Base-by-base conservation (phyloP, 2,888 invertebrate species). In the Ecliptopera silaceata region DNA sequence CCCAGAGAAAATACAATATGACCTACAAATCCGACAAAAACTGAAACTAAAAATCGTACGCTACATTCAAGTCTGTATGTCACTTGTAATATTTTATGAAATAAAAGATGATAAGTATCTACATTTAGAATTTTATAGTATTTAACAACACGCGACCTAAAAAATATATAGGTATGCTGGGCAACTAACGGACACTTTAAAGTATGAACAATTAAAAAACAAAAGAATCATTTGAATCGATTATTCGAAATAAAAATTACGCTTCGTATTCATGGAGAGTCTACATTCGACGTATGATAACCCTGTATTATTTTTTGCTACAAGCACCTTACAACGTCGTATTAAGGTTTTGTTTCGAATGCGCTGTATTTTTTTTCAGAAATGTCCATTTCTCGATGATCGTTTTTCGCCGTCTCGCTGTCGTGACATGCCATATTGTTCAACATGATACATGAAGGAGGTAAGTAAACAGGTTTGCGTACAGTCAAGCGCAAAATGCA, bases 351-450 rank as follows among this genome's bases (percentile, higher is more conserved):
- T 71, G 68, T 76, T 72, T 74, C 59, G 64, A 56, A 38, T 31
- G 53, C 55, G 65, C 68, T 73, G 63, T 77, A 68, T 49, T 43
- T 63, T 71, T 74, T 79, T 81, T 72, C 75, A 73, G 69, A 69
- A 74, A 77, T 72, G 77, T 75, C 72, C 74, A 72, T 77, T 80
- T 79, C 71, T 75, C 77, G 75, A 59, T 77, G 67, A 80, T 84
- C 85, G 78, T 84, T 87, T 86, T 87, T 82, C 79, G 74, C 72
- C 71, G 78, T 77, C 74, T 70, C 72, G 72, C 75, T 82, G 84
- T 87, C 88, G 87, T 88, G 88, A 88, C 88, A 86, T 79, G 82
- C 87, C 88, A 88, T 88, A 89, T 88, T 88, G 89, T 89, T 85
- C 88, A 75, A 75, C 54, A 84, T 86, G 85, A 86, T 87, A 87